Conservation (phyloP, 2,888 invertebrate species). For the Helicoverpa assulta region DNA sequence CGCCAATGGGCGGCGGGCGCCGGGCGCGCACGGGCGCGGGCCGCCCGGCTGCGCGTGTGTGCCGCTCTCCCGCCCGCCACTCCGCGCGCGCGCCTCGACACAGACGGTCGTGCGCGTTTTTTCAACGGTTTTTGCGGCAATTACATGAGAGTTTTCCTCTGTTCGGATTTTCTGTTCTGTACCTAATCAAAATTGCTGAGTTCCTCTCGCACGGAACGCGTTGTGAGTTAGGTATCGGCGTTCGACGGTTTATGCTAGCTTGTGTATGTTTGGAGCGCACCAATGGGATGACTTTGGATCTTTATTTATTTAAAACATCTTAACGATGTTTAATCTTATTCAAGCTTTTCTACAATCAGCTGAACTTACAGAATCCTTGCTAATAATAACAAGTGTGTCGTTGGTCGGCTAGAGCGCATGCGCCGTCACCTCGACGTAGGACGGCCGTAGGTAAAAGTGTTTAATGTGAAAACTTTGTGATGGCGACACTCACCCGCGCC, state of each 20-base stretch:
- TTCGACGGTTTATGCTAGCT: slow-evolving; percentile 59
- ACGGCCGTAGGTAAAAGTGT: slow-evolving; percentile 73
- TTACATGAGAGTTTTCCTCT: slow-evolving; percentile 81
- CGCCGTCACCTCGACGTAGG: slow-evolving; percentile 64
- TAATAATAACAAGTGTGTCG: slow-evolving; percentile 68
- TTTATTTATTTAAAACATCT: slow-evolving; percentile 58
- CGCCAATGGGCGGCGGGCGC: slow-evolving; percentile 64
- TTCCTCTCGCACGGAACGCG: slow-evolving; percentile 78
- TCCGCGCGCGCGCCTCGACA: slow-evolving; percentile 77
- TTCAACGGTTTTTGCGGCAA: slow-evolving; percentile 77
- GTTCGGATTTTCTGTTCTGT: slow-evolving; percentile 79
- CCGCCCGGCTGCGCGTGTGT: slow-evolving; percentile 63
- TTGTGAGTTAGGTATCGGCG: slow-evolving; percentile 65
- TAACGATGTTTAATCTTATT: slow-evolving; percentile 48
- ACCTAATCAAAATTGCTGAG: slow-evolving; percentile 81
- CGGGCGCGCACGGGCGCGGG: slow-evolving; percentile 53
- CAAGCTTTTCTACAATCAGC: slow-evolving; percentile 37
- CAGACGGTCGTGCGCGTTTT: slow-evolving; percentile 79
- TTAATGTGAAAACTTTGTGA: slow-evolving; percentile 80
- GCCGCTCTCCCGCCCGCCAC: slow-evolving; percentile 69
- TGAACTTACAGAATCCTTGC: slow-evolving; percentile 46
- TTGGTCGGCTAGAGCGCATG: slow-evolving; percentile 68
- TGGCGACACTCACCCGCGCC: slow-evolving; percentile 71
- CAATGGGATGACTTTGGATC: slow-evolving; percentile 64
- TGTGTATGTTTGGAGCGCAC: slow-evolving; percentile 61